phyloP scores from a whole-genome alignment of 2,888 invertebrate genomes.

The Itoplectis maculator region DNA sequence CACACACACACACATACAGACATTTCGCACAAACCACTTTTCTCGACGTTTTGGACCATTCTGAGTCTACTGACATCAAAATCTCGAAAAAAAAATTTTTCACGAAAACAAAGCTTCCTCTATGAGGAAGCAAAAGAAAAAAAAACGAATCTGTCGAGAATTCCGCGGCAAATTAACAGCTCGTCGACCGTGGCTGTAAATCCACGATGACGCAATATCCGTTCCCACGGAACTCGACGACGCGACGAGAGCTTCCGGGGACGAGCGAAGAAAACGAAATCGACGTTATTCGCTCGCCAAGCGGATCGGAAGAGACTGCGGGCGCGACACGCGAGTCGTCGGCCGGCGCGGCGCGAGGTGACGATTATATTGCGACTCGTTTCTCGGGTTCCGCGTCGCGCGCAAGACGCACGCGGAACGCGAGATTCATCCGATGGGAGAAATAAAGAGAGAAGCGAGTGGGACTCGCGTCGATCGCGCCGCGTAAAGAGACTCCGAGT shows the following conservation, averaged over 20 bases:
- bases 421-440: slow-evolving; percentile 1
- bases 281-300: neutral
- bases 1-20: too few species aligned
- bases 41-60: too few species aligned
- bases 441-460: slow-evolving; percentile 50
- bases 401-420: neutral
- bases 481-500: slow-evolving; percentile 46
- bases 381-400: neutral
- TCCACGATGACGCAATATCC: slow-evolving; percentile 16
- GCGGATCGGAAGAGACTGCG: slow-evolving; percentile 25
- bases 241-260: neutral
- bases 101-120: too few species aligned
- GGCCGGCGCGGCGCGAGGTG: too few species aligned
- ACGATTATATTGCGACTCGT: slow-evolving; percentile 53
- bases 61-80: too few species aligned
- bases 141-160: neutral
- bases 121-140: too few species aligned
- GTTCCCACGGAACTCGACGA: neutral
- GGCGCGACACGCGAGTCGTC: neutral
- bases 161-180: neutral
- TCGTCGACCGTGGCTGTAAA: neutral
- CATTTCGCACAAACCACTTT: too few species aligned
- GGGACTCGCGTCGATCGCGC: slow-evolving; percentile 61
- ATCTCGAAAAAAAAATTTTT: too few species aligned
- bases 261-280: neutral